Base-by-base conservation (phyloP, 2,888 invertebrate species). In the Agonopterix arenella region DNA sequence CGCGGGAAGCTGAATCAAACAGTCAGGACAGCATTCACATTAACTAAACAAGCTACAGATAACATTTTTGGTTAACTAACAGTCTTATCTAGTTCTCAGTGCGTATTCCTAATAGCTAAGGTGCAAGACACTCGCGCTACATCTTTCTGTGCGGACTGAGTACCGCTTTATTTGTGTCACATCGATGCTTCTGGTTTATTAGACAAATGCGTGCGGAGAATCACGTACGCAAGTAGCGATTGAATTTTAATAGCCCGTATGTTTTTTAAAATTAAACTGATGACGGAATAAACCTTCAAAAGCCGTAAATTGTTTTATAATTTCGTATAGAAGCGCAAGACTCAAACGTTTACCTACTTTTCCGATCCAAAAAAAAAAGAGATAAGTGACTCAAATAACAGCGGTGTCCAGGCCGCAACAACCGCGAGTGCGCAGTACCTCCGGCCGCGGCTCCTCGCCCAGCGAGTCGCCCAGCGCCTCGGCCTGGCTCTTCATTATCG, bases 401-500 rank as follows among this genome's bases (percentile, higher is more conserved):
- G 43, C 13, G 11, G 8, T 8, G 43, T 13, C 11, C 7, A 43
- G 43, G 2, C 2, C 41, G 46, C 18, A n/a, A 40, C 38, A 3
- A 5, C 18, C 44, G 28, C 44, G 44, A 44, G 28, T 28, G 61
- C 57, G 67, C 45, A 50, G 68, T 88, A 88, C 88, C 89, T 88
- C 88, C 52, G 74, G 85, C 73, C 74, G 84, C 58, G 88, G 88
- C 68, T 89, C 90, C 66, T 90, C 90, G 73, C 90, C 85, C 64
- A 89, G 79, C 60, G 88, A 88, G 73, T 89, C 88, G 61, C 88
- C 88, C 63, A 89, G 80, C 71, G 90, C 92, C 84, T 93, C 93
- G 76, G 93, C 95, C 90, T 95, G 95, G 90, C 95, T 96, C 95
- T 96, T 96, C 93, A 97, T 94, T 91, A 97, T 96, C 92, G 94